Evolutionary conservation across 2,113 vertebrate genomes (phyloP).

Genomic region (Opisthocomus hoazin): DNA sequence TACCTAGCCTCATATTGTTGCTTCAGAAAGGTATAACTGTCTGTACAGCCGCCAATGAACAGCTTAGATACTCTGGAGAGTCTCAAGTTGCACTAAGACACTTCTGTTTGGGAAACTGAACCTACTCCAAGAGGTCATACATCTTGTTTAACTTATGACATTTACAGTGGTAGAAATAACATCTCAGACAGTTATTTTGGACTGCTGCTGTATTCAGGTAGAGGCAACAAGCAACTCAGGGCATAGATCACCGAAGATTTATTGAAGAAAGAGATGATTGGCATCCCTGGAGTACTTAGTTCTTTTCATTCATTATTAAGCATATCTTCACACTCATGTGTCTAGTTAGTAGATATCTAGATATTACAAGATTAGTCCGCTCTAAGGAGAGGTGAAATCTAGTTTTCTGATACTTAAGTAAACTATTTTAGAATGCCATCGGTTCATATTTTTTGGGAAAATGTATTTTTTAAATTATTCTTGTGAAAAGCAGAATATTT

Average conservation of each 20-base stretch:
- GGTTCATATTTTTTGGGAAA: background rate
- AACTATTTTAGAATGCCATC: background rate
- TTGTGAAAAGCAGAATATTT: background rate
- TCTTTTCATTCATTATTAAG: background rate
- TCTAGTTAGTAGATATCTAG: background rate
- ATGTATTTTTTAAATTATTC: background rate
- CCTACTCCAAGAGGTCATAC: background rate
- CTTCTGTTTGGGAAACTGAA: background rate
- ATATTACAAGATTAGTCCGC: background rate
- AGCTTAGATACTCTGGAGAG: background rate
- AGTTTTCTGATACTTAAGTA: background rate
- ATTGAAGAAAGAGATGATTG: background rate
- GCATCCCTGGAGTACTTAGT: background rate
- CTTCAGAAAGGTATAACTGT: background rate
- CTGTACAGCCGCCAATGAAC: background rate
- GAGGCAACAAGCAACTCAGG: background rate
- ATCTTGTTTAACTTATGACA: background rate
- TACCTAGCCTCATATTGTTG: background rate
- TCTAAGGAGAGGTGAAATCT: background rate
- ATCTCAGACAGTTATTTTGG: background rate
- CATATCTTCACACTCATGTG: background rate
- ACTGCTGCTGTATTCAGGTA: background rate
- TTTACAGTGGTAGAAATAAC: background rate
- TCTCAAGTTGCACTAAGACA: background rate
- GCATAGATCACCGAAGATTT: background rate